These are phyloP conservation scores for Lerista edwardsae DNA, from an alignment of 2,797 vertebrate genomes.

Conservation along the genomic window DNA sequence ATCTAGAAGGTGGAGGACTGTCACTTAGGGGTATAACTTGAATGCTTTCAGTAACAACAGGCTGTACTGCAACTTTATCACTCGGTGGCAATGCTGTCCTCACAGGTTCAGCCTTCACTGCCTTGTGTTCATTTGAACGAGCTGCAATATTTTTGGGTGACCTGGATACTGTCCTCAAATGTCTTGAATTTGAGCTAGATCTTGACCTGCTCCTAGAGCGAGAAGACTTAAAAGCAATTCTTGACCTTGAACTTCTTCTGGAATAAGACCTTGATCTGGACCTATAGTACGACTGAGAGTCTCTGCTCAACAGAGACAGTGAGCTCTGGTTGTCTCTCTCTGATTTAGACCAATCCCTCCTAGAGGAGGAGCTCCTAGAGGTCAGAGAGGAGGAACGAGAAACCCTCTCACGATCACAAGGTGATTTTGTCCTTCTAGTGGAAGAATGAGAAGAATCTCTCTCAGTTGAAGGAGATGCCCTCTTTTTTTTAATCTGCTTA, in stretches of 20 bases:
- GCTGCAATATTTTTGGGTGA: constrained; percentile 75
- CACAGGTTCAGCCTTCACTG: constrained; percentile 75
- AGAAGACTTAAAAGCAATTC: constrained; percentile 77
- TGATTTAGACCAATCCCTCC: constrained; percentile 80
- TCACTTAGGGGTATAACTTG: constrained; percentile 93
- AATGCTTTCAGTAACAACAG: constrained; percentile 81
- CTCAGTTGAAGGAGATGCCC: constrained; percentile 69
- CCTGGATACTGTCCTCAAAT: constrained; percentile 69
- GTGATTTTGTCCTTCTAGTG: constrained; percentile 74
- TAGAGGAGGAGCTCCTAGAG: constrained; percentile 76
- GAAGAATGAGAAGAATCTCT: constrained; percentile 80
- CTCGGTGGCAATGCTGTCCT: constrained; percentile 73
- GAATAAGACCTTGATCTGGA: constrained; percentile 74
- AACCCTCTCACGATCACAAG: constrained; percentile 72
- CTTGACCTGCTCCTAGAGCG: constrained; percentile 70
- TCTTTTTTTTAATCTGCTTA: constrained; percentile 78
- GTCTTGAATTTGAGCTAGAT: constrained; percentile 77
- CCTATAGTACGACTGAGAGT: constrained; percentile 82
- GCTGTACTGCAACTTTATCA: constrained; percentile 72
- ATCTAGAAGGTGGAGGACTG: constrained; percentile 95
- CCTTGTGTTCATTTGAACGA: constrained; percentile 74
- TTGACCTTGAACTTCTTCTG: constrained; percentile 72
- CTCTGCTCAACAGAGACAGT: constrained; percentile 79
- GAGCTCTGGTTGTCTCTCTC: constrained; percentile 79
- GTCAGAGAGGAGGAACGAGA: constrained; percentile 82